phyloP scores from a whole-genome alignment of 2,113 vertebrate species.

The Opisthocomus hoazin region DNA sequence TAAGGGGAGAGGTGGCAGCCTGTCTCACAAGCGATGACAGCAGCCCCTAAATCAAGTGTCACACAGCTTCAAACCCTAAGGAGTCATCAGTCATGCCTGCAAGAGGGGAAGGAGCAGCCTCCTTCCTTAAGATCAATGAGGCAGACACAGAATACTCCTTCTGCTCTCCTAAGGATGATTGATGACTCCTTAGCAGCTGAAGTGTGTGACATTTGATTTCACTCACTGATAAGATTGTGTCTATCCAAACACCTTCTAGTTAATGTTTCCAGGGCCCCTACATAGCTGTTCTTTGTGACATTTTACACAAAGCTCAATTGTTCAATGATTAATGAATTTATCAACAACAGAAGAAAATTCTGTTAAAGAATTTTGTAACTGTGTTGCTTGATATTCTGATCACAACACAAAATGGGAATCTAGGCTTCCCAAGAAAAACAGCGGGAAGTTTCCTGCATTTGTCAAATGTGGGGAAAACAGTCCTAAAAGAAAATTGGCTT shows the following conservation, averaged over 20 bases:
- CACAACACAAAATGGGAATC: not conserved
- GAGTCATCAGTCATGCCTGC: slow-evolving; percentile 32
- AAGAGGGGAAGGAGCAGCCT: slow-evolving; percentile 21
- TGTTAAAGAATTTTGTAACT: not conserved
- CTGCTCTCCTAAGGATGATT: slow-evolving; percentile 17
- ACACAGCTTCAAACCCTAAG: not conserved
- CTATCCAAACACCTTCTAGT: slow-evolving; percentile 39
- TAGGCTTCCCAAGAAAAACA: not conserved
- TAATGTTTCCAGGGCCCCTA: slow-evolving; percentile 30
- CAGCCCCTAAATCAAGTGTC: slow-evolving; percentile 24
- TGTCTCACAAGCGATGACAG: not conserved
- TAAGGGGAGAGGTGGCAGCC: not conserved
- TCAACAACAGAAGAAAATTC: not conserved
- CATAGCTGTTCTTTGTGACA: not conserved
- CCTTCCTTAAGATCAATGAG: slow-evolving; percentile 35
- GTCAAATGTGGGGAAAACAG: not conserved
- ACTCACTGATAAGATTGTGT: slow-evolving; percentile 49
- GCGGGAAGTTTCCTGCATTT: not conserved
- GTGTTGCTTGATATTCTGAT: not conserved
- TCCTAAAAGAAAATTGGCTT: not conserved
- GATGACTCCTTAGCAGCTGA: slow-evolving; percentile 49
- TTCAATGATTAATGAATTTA: slow-evolving; percentile 52
- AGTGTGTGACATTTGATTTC: slow-evolving; percentile 59
- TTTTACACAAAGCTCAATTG: slow-evolving; percentile 39
- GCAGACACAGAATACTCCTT: slow-evolving; percentile 14